Evolutionary conservation across 2,797 vertebrate species (phyloP), one percentile per base, ranked within the genome.

Genomic region (Buphagus erythrorhynchus): DNA sequence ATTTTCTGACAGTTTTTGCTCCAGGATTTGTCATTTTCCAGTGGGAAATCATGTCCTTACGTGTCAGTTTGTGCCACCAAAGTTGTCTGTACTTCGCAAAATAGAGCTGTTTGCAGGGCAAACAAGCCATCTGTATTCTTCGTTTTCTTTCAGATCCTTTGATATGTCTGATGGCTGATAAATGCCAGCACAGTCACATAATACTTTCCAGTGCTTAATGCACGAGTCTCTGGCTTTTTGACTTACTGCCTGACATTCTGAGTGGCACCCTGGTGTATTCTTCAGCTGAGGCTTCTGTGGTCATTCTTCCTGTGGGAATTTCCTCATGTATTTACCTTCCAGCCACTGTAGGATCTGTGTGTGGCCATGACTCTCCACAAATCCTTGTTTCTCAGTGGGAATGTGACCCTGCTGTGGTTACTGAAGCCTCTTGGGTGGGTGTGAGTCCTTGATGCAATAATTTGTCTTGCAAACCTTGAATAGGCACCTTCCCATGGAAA

Each of bases 1-100:
- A 8, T 82, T 75, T 92, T 74, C 77, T 81, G 84, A 78, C 85
- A 43, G 72, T 52, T 91, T 89, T 85, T 91, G 17, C 90, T 96
- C 49, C n/a, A 25, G 67, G 59, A 72, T 96, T 94, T 89, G 63
- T 78, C 46, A 5, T 82, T 88, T 75, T 94, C 81, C 67, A 20
- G 42, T 73, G 36, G 54, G 74, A 84, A 95, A 69, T 81, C 62
- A 1, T 33, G 66, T 89, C 74, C 77, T 81, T n/a, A 35, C 1
- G 0, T 5, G 2, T 94, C 89, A 42, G 15, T 75, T 68, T 82
- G 77, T 81, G 87, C 63, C 81, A 73, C 91, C 67, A 43, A 19
- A 72, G 77, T 89, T 54, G 77, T 40, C 73, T 75, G 69, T 61
- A 14, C 58, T 75, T 46, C 40, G 42, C 71, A 82, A 24, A 91